A percentile compares a stretch with the other conserved stretches of the same genome.
These are phyloP conservation scores for Cryptus viduatorius DNA, from an alignment of 2,888 invertebrate genomes.

Conservation along the genomic window DNA sequence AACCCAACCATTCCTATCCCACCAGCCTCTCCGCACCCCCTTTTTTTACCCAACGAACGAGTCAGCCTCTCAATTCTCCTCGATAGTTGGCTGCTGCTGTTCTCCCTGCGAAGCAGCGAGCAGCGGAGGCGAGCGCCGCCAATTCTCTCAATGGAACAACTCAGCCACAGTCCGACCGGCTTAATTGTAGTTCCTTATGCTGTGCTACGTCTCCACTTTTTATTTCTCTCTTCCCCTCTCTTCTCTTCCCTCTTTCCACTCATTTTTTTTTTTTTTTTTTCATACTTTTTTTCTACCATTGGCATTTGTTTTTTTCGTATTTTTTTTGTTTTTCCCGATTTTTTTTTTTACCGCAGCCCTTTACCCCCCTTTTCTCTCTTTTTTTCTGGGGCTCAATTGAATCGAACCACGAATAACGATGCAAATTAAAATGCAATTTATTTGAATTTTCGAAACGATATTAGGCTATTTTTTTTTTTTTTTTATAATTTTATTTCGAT, in stretches of 20 bases:
- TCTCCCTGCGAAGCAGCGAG: constrained; percentile 58
- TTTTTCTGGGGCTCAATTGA: not conserved
- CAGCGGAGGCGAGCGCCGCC: constrained; percentile 73
- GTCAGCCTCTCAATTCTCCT: constrained; percentile 80
- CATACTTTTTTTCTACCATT: constrained; percentile 1
- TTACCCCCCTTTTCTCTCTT: too few relatives aligned
- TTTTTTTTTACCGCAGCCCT: not conserved
- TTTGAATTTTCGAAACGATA: not conserved
- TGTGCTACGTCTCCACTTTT: constrained; percentile 52
- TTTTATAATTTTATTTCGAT: too few relatives aligned
- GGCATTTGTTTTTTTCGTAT: not conserved
- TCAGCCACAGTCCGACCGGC: constrained; percentile 82
- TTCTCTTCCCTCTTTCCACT: not conserved
- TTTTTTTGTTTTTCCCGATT: not conserved
- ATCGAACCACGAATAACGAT: not conserved
- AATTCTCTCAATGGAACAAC: constrained; percentile 83
- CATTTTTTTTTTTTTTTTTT: not conserved
- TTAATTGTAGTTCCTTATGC: constrained; percentile 83
- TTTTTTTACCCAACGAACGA: constrained; percentile 52
- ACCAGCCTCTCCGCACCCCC: constrained; percentile 39
- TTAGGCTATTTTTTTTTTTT: too few relatives aligned
- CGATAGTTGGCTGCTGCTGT: constrained; percentile 78
- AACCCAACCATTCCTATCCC: constrained; percentile 71
- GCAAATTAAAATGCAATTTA: not conserved
- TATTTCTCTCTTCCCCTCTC: constrained; percentile 33